These are phyloP conservation scores for Phaethon lepturus DNA, from an alignment of 2,113 vertebrate genomes.

Conservation along the genomic window DNA sequence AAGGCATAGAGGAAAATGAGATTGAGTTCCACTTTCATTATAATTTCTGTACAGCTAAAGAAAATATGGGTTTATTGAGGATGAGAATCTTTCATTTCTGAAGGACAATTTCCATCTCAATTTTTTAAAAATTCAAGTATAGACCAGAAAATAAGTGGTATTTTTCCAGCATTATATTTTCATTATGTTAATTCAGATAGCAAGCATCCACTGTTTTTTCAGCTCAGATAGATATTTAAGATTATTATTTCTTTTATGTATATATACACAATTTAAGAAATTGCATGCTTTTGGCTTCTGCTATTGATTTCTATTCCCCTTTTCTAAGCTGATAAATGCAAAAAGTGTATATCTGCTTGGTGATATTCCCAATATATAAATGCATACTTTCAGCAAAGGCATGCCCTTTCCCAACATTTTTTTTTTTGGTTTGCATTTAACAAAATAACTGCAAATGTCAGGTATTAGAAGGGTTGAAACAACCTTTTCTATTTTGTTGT, in stretches of 20 bases:
- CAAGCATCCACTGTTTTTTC: neutral
- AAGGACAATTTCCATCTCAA: neutral
- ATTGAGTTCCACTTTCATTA: neutral
- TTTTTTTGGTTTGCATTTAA: constrained; percentile 76
- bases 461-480: constrained; percentile 82
- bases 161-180: constrained; percentile 3
- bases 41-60: neutral
- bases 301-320: neutral
- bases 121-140: neutral
- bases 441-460: constrained; percentile 83
- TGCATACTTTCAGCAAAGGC: constrained; percentile 58
- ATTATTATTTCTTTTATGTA: neutral
- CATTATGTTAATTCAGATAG: neutral
- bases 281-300: neutral
- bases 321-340: constrained; percentile 24
- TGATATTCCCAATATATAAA: constrained; percentile 67
- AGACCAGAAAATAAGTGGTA: neutral
- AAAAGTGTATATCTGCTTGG: constrained; percentile 42
- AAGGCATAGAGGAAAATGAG: neutral
- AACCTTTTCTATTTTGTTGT: constrained; percentile 84
- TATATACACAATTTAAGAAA: constrained; percentile 16
- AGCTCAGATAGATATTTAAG: neutral
- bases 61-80: neutral
- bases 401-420: constrained; percentile 72
- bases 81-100: neutral